Evolutionary conservation across 2,888 invertebrate genomes (phyloP).

Genomic region (Sminthurinus aureus): DNA sequence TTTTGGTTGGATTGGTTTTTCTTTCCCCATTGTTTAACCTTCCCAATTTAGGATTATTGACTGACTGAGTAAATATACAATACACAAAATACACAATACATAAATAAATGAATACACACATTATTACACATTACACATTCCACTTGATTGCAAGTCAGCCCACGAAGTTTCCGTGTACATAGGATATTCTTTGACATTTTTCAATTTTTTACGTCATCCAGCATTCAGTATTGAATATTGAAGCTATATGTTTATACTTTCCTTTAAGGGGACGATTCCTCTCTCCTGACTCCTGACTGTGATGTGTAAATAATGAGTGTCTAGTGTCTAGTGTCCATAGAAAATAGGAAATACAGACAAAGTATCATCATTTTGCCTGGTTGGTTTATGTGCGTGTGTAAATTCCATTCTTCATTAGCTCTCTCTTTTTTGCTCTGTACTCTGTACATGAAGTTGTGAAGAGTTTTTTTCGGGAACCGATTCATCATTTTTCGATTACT

Average conservation of each 20-base stretch:
- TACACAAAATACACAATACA: too few relatives aligned
- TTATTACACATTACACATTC: too few relatives aligned
- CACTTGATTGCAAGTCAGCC: too few relatives aligned
- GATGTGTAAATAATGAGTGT: not conserved
- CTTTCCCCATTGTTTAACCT: not conserved
- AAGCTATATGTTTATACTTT: not conserved
- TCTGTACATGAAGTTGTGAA: not conserved
- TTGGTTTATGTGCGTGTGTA: not conserved
- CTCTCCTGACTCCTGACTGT: not conserved
- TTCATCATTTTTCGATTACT: slow-evolving; percentile 18
- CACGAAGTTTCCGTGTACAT: too few relatives aligned
- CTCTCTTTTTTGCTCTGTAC: not conserved
- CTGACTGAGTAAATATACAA: not conserved
- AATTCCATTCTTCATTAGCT: not conserved
- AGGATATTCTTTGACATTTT: too few relatives aligned
- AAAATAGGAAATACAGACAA: too few relatives aligned
- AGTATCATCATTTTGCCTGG: too few relatives aligned
- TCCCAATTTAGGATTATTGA: not conserved
- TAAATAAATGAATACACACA: too few relatives aligned
- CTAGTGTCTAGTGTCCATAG: too few relatives aligned
- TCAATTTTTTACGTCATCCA: too few relatives aligned
- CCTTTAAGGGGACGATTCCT: not conserved
- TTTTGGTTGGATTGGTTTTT: not conserved
- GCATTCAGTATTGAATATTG: too few relatives aligned
- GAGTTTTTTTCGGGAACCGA: not conserved